Evolutionary conservation across 2,113 vertebrate genomes (phyloP).

Genomic region (Phalacrocorax pelagicus): DNA sequence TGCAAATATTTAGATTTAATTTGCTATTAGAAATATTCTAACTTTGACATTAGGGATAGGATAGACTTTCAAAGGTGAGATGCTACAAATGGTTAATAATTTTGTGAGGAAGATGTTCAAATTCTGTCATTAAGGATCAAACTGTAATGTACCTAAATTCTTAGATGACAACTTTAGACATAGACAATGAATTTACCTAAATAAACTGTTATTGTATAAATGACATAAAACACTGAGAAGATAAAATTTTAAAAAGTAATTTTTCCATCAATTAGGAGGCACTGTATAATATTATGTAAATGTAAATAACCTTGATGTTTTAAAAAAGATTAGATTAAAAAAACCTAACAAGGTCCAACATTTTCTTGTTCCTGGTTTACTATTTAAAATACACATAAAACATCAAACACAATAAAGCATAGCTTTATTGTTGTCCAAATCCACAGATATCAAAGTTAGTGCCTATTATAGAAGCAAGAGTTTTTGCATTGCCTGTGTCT

Average conservation of each 20-base stretch:
- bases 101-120: neutral
- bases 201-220: neutral
- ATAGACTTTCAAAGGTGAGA: neutral
- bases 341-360: neutral
- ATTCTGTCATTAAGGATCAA: neutral
- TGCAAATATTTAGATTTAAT: neutral
- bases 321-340: neutral
- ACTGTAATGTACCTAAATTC: neutral
- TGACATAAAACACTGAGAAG: neutral
- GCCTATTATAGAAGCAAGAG: neutral
- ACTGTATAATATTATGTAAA: neutral
- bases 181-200: neutral
- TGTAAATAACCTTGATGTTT: neutral
- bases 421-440: neutral
- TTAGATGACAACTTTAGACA: neutral
- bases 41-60: neutral
- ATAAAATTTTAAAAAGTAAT: neutral
- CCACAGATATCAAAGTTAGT: neutral
- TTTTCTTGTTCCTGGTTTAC: neutral
- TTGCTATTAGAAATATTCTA: neutral
- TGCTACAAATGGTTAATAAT: neutral
- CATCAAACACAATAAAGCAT: neutral
- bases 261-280: neutral
- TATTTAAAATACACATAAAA: neutral
- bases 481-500: neutral